Evolutionary conservation across 2,888 invertebrate species (phyloP).

Genomic region (Drosophila subsilvestris): DNA sequence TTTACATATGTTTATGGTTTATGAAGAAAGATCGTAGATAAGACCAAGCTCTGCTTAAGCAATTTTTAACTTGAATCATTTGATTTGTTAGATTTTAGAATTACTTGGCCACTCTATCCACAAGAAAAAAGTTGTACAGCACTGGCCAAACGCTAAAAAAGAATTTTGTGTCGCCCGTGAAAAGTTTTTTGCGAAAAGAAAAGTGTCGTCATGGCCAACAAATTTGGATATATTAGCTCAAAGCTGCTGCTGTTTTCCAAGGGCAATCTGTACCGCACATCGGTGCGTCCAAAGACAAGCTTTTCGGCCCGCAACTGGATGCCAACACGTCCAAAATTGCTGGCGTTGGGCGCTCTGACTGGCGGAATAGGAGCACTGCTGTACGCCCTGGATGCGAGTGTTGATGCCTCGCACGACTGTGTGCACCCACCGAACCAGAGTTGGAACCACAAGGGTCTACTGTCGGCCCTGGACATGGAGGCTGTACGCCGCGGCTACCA

Average conservation of each 20-base stretch:
- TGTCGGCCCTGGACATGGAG: conserved; percentile 92
- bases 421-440: conserved; percentile 92
- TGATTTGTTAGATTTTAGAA: not conserved
- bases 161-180: not conserved
- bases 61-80: not conserved
- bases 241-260: conserved; percentile 41
- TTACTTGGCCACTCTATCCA: not conserved
- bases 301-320: not conserved
- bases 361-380: conserved; percentile 93
- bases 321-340: conserved; percentile 46
- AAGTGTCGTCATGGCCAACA: conserved; percentile 44
- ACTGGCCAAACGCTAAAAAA: conserved; percentile 12
- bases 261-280: not conserved
- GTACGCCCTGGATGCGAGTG: conserved; percentile 93
- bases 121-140: conserved; percentile 33
- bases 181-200: not conserved
- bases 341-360: conserved; percentile 91
- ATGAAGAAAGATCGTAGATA: conserved; percentile 59
- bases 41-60: conserved; percentile 25
- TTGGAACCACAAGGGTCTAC: conserved; percentile 93
- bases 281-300: conserved; percentile 6
- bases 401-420: conserved; percentile 91
- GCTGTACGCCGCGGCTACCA: conserved; percentile 95
- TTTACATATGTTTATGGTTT: conserved; percentile 47
- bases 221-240: conserved; percentile 35